These are phyloP conservation scores for Chanos chanos DNA, from an alignment of 2,797 vertebrate species.

Conservation along the genomic window DNA sequence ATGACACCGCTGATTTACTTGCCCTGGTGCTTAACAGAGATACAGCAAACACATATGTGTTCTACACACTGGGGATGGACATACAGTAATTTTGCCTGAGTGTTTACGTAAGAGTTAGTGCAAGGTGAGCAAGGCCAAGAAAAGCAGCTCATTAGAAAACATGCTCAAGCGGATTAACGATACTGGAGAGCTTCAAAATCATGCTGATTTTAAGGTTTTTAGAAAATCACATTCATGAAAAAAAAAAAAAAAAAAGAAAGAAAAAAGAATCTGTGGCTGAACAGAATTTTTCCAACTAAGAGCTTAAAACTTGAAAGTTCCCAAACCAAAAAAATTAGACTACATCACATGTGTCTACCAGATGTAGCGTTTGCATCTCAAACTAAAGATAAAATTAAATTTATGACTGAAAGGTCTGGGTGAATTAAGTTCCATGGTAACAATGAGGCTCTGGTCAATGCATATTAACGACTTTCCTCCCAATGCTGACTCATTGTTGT, in stretches of 20 bases:
- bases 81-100: too few species aligned
- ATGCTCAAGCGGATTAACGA: too few species aligned
- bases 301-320: constrained; percentile 20
- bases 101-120: too few species aligned
- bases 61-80: too few species aligned
- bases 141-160: too few species aligned
- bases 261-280: not conserved
- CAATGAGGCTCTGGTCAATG: constrained; percentile 13
- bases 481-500: constrained; percentile 26
- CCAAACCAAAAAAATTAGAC: constrained; percentile 10
- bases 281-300: constrained; percentile 18
- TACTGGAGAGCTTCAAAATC: too few species aligned
- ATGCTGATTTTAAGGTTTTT: too few species aligned
- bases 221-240: constrained; percentile 18
- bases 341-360: constrained; percentile 27
- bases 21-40: too few species aligned
- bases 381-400: constrained; percentile 18
- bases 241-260: too few species aligned
- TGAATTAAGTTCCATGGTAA: constrained; percentile 12
- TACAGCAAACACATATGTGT: too few species aligned
- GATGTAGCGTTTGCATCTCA: constrained; percentile 35
- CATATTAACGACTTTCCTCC: constrained; percentile 22
- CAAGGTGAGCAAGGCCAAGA: too few species aligned
- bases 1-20: too few species aligned
- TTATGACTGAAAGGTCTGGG: constrained; percentile 5